phyloP scores from a whole-genome alignment of 2,797 vertebrate genomes.

The Eleutherodactylus coqui region DNA sequence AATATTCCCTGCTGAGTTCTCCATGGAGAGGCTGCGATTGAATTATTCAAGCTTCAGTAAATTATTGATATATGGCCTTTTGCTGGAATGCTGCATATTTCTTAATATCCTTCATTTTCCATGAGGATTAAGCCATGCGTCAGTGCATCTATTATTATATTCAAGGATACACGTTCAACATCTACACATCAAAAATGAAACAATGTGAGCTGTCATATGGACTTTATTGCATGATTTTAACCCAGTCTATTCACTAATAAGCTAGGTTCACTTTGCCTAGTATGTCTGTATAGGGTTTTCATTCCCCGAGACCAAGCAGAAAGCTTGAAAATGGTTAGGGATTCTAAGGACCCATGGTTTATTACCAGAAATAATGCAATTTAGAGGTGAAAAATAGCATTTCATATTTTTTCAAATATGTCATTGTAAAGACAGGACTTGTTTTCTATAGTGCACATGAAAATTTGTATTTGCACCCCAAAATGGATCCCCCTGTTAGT shows the following conservation, averaged over 20 bases:
- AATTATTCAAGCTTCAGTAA: constrained; percentile 24
- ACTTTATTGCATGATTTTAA: neutral
- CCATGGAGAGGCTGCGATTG: neutral
- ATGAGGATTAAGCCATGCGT: neutral
- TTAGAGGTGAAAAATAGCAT: too few relatives aligned
- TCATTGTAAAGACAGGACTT: too few relatives aligned
- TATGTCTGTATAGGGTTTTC: neutral
- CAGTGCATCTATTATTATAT: neutral
- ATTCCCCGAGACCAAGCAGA: neutral
- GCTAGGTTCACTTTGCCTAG: neutral
- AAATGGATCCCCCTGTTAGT: too few relatives aligned
- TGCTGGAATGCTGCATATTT: neutral
- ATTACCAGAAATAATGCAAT: too few relatives aligned
- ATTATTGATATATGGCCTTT: neutral
- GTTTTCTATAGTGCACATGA: too few relatives aligned
- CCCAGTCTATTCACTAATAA: neutral
- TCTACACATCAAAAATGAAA: neutral
- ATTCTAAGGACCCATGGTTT: too few relatives aligned
- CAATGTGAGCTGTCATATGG: neutral
- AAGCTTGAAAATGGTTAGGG: neutral
- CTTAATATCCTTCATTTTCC: constrained; percentile 10
- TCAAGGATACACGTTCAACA: neutral
- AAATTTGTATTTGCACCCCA: too few relatives aligned
- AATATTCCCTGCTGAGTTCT: constrained; percentile 1
- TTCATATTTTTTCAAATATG: too few relatives aligned